Percentiles rank a stretch among this genome's conserved stretches.
Conservation (phyloP, 2,113 vertebrate genomes). For the Brachyistius frenatus region DNA sequence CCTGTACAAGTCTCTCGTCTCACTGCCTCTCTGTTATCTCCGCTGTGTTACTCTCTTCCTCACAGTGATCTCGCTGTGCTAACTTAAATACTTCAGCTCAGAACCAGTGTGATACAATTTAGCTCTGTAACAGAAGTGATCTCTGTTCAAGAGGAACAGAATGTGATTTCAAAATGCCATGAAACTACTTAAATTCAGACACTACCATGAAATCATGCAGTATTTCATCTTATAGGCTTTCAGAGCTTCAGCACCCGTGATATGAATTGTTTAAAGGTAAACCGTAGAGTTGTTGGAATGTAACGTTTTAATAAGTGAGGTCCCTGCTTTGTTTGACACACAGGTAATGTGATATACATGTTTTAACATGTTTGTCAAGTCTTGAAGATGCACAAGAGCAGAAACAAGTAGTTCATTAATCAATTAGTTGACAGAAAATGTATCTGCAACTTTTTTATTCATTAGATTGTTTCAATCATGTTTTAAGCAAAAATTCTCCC, state of each 20-base stretch:
- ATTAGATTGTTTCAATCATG: no score
- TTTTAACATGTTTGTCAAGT: no score
- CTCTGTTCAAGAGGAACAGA: background rate
- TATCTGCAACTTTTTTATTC: no score
- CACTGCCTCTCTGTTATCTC: background rate
- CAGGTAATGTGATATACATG: no score
- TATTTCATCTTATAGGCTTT: background rate
- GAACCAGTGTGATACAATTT: constrained; percentile 23
- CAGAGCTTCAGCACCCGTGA: background rate
- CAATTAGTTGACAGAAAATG: no score
- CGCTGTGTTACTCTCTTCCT: background rate
- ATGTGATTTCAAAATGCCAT: background rate
- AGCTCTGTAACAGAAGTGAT: background rate
- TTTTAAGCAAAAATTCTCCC: no score
- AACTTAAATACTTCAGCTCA: background rate
- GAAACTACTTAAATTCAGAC: background rate
- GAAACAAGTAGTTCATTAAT: no score
- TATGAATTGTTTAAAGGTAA: background rate
- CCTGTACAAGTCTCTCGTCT: constrained; percentile 15
- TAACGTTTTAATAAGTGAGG: background rate
- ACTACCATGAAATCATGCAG: background rate
- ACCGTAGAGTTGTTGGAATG: background rate
- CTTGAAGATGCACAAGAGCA: no score
- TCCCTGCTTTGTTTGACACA: no score
- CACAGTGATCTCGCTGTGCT: constrained; percentile 17